These are phyloP conservation scores for Andricus curvator DNA, from an alignment of 2,888 invertebrate species.

Conservation along the genomic window DNA sequence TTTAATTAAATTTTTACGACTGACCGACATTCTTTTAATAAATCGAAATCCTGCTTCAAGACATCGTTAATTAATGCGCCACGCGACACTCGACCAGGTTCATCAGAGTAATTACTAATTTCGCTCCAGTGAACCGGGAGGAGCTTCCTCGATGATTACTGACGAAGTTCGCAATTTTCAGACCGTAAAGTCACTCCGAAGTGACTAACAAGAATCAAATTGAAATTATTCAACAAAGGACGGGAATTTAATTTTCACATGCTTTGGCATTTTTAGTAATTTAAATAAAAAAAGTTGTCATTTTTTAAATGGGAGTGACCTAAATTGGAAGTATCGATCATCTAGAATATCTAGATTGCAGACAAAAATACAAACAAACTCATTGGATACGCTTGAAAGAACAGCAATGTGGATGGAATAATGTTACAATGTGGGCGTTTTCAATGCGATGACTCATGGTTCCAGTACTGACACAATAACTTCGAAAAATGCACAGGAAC, in stretches of 20 bases:
- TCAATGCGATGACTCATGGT: constrained; percentile 52
- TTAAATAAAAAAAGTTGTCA: neutral
- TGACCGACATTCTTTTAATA: constrained; percentile 12
- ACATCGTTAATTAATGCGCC: constrained; percentile 23
- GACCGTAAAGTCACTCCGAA: constrained; percentile 11
- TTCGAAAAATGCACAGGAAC: constrained; percentile 46
- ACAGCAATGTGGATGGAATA: constrained; percentile 34
- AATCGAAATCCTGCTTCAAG: constrained; percentile 3
- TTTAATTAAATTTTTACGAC: neutral
- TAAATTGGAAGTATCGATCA: neutral
- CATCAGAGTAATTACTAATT: constrained; percentile 27
- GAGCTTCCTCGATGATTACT: constrained; percentile 10
- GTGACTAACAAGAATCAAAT: neutral
- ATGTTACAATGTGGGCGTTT: constrained; percentile 44
- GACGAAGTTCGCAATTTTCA: constrained; percentile 14
- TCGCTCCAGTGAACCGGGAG: constrained; percentile 10
- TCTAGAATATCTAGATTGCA: too few species aligned
- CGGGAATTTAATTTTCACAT: neutral
- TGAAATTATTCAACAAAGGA: neutral
- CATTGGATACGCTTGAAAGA: constrained; percentile 29
- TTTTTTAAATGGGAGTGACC: neutral
- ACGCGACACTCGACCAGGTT: constrained; percentile 23
- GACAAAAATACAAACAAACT: constrained; percentile 19
- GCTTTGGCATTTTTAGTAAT: neutral
- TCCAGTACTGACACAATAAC: constrained; percentile 15